These are phyloP conservation scores for Oxystoma pomonae DNA, from an alignment of 2,888 invertebrate species.

Conservation along the genomic window DNA sequence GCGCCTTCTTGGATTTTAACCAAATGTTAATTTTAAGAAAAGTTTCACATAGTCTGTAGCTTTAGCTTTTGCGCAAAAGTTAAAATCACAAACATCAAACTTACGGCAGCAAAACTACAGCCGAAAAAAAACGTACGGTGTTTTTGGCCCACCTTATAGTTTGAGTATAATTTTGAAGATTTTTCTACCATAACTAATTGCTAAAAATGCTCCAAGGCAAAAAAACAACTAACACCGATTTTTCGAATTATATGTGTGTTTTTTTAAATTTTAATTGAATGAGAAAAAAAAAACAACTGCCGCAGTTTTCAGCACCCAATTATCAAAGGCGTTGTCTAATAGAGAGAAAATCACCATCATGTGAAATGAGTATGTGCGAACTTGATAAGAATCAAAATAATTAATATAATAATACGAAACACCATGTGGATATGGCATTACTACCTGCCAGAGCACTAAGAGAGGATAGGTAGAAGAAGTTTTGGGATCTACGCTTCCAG, in stretches of 20 bases:
- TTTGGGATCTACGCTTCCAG: too few species aligned
- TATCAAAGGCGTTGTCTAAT: slow-evolving; percentile 22
- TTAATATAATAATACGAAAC: slow-evolving; percentile 1
- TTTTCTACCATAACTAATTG: slow-evolving; percentile 29
- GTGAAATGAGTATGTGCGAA: slow-evolving; percentile 12
- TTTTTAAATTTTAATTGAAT: slow-evolving; percentile 22
- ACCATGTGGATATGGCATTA: background rate
- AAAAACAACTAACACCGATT: slow-evolving; percentile 27
- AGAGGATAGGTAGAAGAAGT: too few species aligned
- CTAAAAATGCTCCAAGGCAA: slow-evolving; percentile 23
- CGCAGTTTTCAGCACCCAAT: slow-evolving; percentile 21
- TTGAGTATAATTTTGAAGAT: slow-evolving; percentile 20
- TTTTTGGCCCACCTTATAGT: too few species aligned
- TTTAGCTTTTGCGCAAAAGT: too few species aligned
- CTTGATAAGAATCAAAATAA: slow-evolving; percentile 7
- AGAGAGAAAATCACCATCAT: slow-evolving; percentile 10
- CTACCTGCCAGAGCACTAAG: too few species aligned
- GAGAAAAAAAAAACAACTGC: slow-evolving; percentile 20
- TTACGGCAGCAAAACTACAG: too few species aligned
- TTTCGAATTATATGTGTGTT: slow-evolving; percentile 22
- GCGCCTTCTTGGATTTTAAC: too few species aligned
- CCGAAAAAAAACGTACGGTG: too few species aligned
- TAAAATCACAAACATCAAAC: too few species aligned
- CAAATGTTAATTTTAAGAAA: too few species aligned
- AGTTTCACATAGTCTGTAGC: too few species aligned